These are phyloP conservation scores for Cryptoprocta ferox DNA, from an alignment of 2,797 vertebrate species.

Conservation along the genomic window DNA sequence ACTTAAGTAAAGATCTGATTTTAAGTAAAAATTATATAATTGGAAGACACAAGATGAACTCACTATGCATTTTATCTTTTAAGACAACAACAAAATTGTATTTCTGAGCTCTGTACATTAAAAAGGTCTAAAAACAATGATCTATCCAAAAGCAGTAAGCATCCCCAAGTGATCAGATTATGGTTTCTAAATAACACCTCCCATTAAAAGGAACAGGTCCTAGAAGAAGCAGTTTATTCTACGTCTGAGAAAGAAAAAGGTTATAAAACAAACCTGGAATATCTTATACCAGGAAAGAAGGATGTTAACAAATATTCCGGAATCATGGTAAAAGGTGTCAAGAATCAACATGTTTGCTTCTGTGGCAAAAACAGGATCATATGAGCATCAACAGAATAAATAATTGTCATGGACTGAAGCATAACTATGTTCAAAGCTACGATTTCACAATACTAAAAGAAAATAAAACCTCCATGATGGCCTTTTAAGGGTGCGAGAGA, in stretches of 20 bases:
- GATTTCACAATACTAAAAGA: slow-evolving; percentile 25
- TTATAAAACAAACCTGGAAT: slow-evolving; percentile 16
- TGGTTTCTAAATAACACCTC: slow-evolving; percentile 37
- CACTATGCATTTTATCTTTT: slow-evolving; percentile 31
- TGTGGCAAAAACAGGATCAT: not conserved
- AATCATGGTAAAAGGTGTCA: not conserved
- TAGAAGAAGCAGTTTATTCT: not conserved
- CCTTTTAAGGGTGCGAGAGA: not conserved
- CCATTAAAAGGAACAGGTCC: not conserved
- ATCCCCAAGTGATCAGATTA: not conserved
- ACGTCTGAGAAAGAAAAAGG: not conserved
- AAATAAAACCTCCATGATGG: not conserved
- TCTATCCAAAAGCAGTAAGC: not conserved
- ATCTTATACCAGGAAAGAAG: not conserved
- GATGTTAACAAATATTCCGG: not conserved
- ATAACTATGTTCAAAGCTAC: not conserved
- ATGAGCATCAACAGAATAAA: not conserved
- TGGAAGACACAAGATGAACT: not conserved
- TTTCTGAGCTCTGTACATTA: not conserved
- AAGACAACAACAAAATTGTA: not conserved
- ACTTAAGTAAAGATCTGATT: not conserved
- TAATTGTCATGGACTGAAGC: not conserved
- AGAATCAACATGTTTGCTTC: not conserved
- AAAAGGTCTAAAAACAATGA: slow-evolving; percentile 24
- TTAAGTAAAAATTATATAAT: slow-evolving; percentile 23